phyloP scores from a whole-genome alignment of 2,113 vertebrate species.

The Xiphorhynchus elegans region DNA sequence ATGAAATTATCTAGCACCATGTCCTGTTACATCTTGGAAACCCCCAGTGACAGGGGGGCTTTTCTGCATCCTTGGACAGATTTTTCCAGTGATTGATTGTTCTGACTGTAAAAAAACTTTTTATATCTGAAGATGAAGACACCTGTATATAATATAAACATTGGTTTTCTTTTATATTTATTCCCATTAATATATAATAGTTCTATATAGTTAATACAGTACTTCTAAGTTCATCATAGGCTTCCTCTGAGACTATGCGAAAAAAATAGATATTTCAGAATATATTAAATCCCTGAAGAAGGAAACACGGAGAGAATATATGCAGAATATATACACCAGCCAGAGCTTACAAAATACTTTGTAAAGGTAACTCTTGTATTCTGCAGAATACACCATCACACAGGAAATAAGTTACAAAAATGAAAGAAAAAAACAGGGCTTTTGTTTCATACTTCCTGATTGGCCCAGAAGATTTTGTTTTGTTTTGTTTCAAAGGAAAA shows the following conservation, averaged over 20 bases:
- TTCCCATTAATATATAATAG: background rate
- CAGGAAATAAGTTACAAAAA: background rate
- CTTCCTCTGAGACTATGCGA: background rate
- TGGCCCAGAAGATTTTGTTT: background rate
- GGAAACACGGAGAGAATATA: background rate
- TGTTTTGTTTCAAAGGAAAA: background rate
- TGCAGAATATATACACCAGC: background rate
- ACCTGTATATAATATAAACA: background rate
- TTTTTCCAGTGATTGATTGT: background rate
- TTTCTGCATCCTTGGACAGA: background rate
- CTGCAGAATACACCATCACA: background rate
- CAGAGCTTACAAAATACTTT: background rate
- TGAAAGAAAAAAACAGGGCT: background rate
- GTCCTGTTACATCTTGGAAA: background rate
- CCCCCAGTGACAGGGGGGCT: background rate
- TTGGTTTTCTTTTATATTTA: background rate
- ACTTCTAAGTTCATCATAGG: background rate
- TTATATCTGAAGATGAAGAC: background rate
- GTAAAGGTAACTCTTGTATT: background rate
- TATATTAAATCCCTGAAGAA: background rate
- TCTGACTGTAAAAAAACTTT: background rate
- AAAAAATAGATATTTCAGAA: background rate
- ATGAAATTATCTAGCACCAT: background rate
- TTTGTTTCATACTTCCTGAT: background rate
- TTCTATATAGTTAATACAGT: background rate